Conservation (phyloP, 1,140 invertebrate species). For the Zaprionus capensis region DNA sequence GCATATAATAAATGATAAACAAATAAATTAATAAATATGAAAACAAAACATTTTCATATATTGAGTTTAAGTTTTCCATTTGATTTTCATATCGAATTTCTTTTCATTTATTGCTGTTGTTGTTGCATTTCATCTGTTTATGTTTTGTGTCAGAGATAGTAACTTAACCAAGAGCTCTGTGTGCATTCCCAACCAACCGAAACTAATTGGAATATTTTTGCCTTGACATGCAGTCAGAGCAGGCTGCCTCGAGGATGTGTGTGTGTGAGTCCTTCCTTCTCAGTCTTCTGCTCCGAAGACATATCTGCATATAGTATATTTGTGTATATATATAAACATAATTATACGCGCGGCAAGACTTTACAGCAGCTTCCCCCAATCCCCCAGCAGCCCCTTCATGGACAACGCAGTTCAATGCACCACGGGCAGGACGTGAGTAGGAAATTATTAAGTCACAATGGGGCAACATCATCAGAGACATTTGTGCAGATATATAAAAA, state of each 20-base stretch:
- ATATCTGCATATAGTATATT: neutral
- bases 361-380: conserved; percentile 14
- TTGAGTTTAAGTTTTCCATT: neutral
- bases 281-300: neutral
- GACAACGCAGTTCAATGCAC: conserved; percentile 70
- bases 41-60: neutral
- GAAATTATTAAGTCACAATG: conserved; percentile 81
- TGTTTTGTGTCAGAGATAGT: conserved; percentile 16
- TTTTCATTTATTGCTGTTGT: conserved; percentile 1
- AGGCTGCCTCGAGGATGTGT: neutral
- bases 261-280: neutral
- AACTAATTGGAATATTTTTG: conserved; percentile 53
- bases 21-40: neutral
- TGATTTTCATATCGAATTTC: neutral
- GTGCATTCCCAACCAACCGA: conserved; percentile 36
- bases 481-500: conserved; percentile 55
- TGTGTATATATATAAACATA: conserved; percentile 21
- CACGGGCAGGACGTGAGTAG: conserved; percentile 67
- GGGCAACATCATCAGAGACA: conserved; percentile 58
- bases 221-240: conserved; percentile 31
- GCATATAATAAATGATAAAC: neutral
- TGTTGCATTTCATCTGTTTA: conserved; percentile 15
- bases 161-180: conserved; percentile 22
- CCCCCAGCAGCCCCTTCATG: neutral
- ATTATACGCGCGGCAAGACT: conserved; percentile 31